A percentile compares a stretch with the other conserved stretches of the same genome.
phyloP scores from a whole-genome alignment of 1,140 invertebrate species.

The Dryas iulia region DNA sequence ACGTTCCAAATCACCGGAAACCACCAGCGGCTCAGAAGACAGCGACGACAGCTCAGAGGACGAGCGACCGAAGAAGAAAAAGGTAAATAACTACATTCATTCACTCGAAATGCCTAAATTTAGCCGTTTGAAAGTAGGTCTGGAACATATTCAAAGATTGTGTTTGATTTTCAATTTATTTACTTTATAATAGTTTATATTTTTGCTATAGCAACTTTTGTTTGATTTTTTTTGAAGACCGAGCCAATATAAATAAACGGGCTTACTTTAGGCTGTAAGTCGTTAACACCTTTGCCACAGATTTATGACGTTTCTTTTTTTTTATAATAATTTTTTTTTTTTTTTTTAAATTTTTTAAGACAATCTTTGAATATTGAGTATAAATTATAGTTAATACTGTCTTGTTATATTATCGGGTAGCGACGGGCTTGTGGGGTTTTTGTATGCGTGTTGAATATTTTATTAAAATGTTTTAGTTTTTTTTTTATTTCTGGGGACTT shows the following conservation, averaged over 20 bases:
- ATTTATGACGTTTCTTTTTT: background rate
- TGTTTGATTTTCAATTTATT: constrained; percentile 33
- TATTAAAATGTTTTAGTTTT: constrained; percentile 19
- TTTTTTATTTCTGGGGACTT: constrained; percentile 20
- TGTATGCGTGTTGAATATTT: constrained; percentile 21
- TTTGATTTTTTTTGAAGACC: constrained; percentile 1
- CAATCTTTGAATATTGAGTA: constrained; percentile 45
- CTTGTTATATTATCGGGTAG: constrained; percentile 38
- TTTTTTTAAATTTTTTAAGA: constrained; percentile 18
- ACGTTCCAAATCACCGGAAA: constrained; percentile 77
- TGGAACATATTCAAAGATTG: constrained; percentile 48
- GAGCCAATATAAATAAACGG: background rate
- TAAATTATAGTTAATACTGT: constrained; percentile 38
- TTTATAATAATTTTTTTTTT: background rate
- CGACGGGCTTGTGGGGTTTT: constrained; percentile 32
- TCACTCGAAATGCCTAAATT: constrained; percentile 15
- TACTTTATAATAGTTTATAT: background rate
- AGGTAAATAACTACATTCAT: constrained; percentile 67
- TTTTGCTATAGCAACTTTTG: background rate
- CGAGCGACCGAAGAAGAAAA: constrained; percentile 80
- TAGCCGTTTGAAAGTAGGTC: constrained; percentile 28
- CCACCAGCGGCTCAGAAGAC: constrained; percentile 71
- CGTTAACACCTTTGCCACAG: background rate
- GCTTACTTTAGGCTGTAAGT: constrained; percentile 3
- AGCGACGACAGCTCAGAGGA: constrained; percentile 75